Conservation (phyloP, 1,140 invertebrate species). For the Triops longicaudatus region DNA sequence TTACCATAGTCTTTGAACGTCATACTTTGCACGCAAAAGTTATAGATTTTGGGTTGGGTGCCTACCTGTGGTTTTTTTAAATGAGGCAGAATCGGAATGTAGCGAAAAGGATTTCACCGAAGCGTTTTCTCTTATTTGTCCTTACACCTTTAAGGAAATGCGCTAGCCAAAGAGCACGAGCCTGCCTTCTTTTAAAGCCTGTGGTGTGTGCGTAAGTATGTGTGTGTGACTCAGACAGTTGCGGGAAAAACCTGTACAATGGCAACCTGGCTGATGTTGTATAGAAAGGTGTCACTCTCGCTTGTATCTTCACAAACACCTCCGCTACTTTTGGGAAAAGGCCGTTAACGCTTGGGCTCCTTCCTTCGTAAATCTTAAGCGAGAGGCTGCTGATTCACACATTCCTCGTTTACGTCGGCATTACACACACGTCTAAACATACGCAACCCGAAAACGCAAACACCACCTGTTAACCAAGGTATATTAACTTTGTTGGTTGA, state of each 20-base stretch:
- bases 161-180: not conserved
- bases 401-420: not conserved
- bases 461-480: not conserved
- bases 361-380: not conserved
- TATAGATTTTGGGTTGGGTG: not conserved
- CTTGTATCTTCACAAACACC: not conserved
- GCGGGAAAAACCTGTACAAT: not conserved
- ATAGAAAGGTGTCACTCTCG: not conserved
- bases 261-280: not conserved
- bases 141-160: not conserved
- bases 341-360: not conserved
- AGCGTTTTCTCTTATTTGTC: not conserved
- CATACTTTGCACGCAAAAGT: not conserved
- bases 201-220: not conserved
- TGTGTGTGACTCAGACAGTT: not conserved
- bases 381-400: not conserved
- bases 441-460: not conserved
- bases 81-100: not conserved
- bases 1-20: too few relatives aligned
- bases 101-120: not conserved
- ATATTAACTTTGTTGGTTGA: constrained; percentile 1
- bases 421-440: not conserved
- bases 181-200: not conserved
- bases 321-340: not conserved
- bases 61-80: not conserved